These are phyloP conservation scores for Dynastes maya DNA, from an alignment of 2,888 invertebrate genomes.

Conservation along the genomic window DNA sequence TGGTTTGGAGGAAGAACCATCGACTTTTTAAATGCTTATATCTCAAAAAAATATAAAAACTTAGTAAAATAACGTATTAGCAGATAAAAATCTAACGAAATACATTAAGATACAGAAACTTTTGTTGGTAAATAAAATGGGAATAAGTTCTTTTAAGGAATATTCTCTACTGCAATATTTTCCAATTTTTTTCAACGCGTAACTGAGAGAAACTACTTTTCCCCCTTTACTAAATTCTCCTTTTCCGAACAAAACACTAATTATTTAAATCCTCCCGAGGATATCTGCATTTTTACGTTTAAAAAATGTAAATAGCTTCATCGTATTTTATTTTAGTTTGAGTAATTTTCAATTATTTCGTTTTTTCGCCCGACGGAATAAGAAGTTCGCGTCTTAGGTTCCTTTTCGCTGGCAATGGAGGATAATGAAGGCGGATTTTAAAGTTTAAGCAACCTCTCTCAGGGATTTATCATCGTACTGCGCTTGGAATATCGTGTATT, in stretches of 20 bases:
- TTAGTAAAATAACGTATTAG: too few relatives aligned
- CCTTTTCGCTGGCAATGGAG: neutral
- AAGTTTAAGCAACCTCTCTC: conserved; percentile 16
- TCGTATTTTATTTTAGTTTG: conserved; percentile 32
- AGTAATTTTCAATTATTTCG: conserved; percentile 43
- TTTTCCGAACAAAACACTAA: conserved; percentile 26
- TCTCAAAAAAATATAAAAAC: too few relatives aligned
- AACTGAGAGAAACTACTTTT: neutral
- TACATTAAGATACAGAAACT: too few relatives aligned
- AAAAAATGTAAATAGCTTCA: conserved; percentile 24
- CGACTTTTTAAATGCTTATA: too few relatives aligned
- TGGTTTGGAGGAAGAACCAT: too few relatives aligned
- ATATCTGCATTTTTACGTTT: conserved; percentile 34
- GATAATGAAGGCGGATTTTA: conserved; percentile 33
- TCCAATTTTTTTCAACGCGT: neutral
- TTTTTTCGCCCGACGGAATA: conserved; percentile 23
- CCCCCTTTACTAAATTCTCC: neutral
- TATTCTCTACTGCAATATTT: neutral
- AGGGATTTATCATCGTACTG: neutral
- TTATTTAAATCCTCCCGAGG: conserved; percentile 38
- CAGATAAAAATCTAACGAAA: too few relatives aligned
- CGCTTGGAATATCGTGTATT: conserved; percentile 17
- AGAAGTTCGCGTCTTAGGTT: conserved; percentile 15
- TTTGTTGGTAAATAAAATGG: too few relatives aligned
- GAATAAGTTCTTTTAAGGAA: too few relatives aligned